phyloP scores from a whole-genome alignment of 2,888 invertebrate genomes.

The Hydrotaea diabolus region DNA sequence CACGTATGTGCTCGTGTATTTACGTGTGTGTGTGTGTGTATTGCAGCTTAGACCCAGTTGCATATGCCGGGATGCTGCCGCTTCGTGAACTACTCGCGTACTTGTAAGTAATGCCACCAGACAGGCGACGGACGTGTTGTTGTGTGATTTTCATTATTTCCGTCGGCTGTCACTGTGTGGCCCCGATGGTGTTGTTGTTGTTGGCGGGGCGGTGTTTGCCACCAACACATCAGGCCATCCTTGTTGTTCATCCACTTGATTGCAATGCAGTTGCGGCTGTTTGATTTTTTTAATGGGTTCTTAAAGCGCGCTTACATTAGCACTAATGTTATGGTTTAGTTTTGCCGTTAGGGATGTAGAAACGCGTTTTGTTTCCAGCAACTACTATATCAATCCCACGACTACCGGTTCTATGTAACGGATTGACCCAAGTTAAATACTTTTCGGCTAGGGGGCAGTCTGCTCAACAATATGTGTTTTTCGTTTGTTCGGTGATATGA shows the following conservation, averaged over 20 bases:
- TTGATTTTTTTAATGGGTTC: constrained; percentile 61
- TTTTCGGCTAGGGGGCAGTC: no score
- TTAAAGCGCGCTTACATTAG: constrained; percentile 64
- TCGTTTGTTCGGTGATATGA: no score
- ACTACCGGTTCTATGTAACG: no score
- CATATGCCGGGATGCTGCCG: not conserved
- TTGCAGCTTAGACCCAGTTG: not conserved
- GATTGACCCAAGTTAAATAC: no score
- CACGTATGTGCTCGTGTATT: not conserved
- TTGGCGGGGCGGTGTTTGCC: not conserved
- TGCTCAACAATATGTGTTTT: no score
- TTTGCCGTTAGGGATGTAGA: not conserved
- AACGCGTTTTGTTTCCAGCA: no score
- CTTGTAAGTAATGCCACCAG: not conserved
- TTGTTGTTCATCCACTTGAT: constrained; percentile 38
- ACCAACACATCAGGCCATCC: constrained; percentile 17
- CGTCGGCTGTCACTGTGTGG: constrained; percentile 36
- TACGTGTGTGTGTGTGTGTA: not conserved
- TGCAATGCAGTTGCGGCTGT: constrained; percentile 49
- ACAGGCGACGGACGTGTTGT: constrained; percentile 12
- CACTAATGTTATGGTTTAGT: constrained; percentile 63
- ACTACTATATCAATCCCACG: no score
- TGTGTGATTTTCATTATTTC: constrained; percentile 45
- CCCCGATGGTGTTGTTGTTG: not conserved
- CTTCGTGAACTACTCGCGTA: not conserved